Conservation (phyloP, 2,113 vertebrate genomes). For the Mionectes macconnelli region DNA sequence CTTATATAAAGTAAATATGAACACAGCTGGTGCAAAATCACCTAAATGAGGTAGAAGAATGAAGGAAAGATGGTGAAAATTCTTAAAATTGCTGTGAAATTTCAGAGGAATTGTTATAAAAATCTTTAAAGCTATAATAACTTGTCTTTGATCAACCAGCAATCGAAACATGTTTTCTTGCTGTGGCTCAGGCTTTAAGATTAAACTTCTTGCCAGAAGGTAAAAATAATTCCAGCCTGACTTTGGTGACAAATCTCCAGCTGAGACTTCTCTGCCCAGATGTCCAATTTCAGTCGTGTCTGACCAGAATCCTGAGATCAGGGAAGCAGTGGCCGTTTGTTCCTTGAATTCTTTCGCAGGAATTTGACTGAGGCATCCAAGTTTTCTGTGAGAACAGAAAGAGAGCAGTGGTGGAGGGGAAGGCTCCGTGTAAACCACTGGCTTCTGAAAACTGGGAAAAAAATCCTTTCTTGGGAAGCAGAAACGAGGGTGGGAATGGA, state of each 20-base stretch:
- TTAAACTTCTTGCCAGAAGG: neutral
- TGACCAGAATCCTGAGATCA: rapidly evolving
- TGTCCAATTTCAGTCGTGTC: neutral
- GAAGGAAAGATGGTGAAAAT: neutral
- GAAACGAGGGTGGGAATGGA: slow-evolving; percentile 26
- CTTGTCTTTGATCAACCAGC: neutral
- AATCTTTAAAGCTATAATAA: neutral
- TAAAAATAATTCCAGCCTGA: neutral
- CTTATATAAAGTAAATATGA: neutral
- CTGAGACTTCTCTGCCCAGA: neutral
- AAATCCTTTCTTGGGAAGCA: neutral
- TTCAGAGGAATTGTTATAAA: neutral
- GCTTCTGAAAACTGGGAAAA: neutral
- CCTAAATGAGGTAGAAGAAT: neutral
- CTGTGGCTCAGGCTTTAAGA: neutral
- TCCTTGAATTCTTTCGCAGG: neutral
- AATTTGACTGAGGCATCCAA: neutral
- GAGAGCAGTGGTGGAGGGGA: neutral
- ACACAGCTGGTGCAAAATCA: neutral
- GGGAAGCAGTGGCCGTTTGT: neutral
- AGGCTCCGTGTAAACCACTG: neutral
- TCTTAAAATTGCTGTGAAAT: neutral
- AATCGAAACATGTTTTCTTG: neutral
- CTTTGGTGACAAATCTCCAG: neutral
- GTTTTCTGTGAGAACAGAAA: neutral